phyloP scores from a whole-genome alignment of 2,888 invertebrate species.

The Sclerodermus sp. region DNA sequence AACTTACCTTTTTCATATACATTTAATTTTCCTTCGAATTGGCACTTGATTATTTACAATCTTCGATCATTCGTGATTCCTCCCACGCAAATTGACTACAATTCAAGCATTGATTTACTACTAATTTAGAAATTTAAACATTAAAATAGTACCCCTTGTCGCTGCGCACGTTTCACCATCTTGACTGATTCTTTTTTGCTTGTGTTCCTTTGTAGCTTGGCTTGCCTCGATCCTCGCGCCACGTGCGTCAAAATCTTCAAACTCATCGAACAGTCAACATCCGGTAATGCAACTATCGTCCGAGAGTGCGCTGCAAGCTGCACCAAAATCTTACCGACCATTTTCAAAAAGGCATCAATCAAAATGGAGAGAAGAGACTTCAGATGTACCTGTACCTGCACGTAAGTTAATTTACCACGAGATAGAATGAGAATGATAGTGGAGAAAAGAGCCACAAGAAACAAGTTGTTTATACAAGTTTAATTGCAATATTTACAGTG shows the following conservation, averaged over 20 bases:
- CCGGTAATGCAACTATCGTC: too few species aligned
- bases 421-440: too few species aligned
- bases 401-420: too few species aligned
- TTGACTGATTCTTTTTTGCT: conserved; percentile 25
- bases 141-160: conserved; percentile 35
- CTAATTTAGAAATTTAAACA: conserved; percentile 44
- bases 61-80: conserved; percentile 25
- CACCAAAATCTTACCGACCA: too few species aligned
- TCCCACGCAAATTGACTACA: conserved; percentile 40
- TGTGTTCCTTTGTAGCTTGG: conserved; percentile 20
- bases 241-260: too few species aligned
- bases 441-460: too few species aligned
- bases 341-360: too few species aligned
- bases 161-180: conserved; percentile 43
- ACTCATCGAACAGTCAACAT: too few species aligned
- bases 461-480: conserved; percentile 8
- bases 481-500: conserved; percentile 46
- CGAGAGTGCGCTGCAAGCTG: too few species aligned
- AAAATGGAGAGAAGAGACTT: too few species aligned
- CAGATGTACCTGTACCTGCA: too few species aligned
- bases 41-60: conserved; percentile 31
- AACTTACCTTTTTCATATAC: conserved; percentile 44
- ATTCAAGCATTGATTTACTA: conserved; percentile 33
- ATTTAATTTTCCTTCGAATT: conserved; percentile 19
- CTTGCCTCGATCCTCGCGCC: conserved; percentile 8